Evolutionary conservation across 1,140 invertebrate species (phyloP), one percentile per base, ranked within the genome.

Genomic region (Globodera rostochiensis): DNA sequence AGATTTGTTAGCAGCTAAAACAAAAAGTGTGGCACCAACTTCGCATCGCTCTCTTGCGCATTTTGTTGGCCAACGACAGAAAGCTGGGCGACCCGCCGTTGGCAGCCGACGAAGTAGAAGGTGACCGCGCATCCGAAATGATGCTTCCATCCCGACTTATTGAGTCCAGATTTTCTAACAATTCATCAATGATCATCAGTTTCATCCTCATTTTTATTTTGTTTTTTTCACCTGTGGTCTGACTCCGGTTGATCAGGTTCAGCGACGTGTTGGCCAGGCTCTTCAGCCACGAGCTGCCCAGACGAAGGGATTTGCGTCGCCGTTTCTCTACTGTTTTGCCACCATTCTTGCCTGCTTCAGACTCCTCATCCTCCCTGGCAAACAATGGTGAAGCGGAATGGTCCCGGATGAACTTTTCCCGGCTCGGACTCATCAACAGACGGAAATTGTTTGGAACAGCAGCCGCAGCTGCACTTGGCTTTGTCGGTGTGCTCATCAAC

Each of bases 11-110:
- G 25, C 25, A 13, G 3, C 36, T 36, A 75, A 19, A n/a, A 46
- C 21, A 11, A 80, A 25, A 82, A 45, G 36, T 77, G 45, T 7
- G 13, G 11, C 46, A 81, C 7, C 50, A 53, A 86, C 85, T 84
- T 86, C 82, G 88, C 57, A 86, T 19, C 25, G 85, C 86, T 66
- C 87, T 76, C 53, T 88, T 88, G 60, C 87, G 74, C 47, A 86
- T 64, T 79, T 86, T 86, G 80, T 78, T 80, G 36, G 87, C 83
- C n/a, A 86, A 69, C 19, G 87, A 87, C 4, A 84, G 81, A 4
- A 86, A 74, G 71, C 85, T 86, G 9, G 86, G 86, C 21, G 86
- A 88, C 6, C 81, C 70, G 25, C 4, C 21, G 46, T 21, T 13
- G 36, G 21, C 36, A 36, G 60, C 19, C 36, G 21, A 45, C 9